Evolutionary conservation across 2,888 invertebrate species (phyloP).

Genomic region (Chymomyza fuscimana): DNA sequence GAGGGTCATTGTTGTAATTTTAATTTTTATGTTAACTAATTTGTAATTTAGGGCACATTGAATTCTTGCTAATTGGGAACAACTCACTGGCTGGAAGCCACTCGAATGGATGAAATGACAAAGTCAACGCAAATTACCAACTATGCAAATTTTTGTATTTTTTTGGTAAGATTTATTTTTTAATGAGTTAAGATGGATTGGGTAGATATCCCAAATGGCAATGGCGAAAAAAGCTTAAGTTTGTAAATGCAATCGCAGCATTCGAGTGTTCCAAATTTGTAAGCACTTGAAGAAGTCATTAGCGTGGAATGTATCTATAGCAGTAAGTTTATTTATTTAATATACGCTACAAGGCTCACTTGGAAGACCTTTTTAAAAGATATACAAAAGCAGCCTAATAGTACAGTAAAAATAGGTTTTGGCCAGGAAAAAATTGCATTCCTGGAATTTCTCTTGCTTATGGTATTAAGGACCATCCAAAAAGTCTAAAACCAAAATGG

Average conservation of each 20-base stretch:
- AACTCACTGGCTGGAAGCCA: neutral
- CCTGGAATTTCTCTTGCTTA: no score
- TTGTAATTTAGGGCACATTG: conserved; percentile 50
- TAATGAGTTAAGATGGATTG: neutral
- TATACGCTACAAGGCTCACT: no score
- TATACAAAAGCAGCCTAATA: no score
- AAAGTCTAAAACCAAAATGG: no score
- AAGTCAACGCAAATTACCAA: neutral
- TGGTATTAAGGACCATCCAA: no score
- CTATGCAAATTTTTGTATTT: neutral
- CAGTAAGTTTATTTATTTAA: no score
- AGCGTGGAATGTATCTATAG: neutral
- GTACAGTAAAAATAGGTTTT: no score
- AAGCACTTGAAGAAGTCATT: neutral
- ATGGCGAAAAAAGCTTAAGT: neutral
- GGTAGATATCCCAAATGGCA: neutral
- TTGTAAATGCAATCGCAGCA: neutral
- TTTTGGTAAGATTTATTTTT: neutral
- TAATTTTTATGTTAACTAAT: conserved; percentile 53
- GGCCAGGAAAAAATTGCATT: no score
- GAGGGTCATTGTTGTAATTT: conserved; percentile 36
- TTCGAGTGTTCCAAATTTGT: neutral
- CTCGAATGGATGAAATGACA: conserved; percentile 13
- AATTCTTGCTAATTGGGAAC: conserved; percentile 48
- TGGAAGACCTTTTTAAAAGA: no score